Conservation (phyloP, 2,113 vertebrate genomes). For the Chlamydotis undulata region DNA sequence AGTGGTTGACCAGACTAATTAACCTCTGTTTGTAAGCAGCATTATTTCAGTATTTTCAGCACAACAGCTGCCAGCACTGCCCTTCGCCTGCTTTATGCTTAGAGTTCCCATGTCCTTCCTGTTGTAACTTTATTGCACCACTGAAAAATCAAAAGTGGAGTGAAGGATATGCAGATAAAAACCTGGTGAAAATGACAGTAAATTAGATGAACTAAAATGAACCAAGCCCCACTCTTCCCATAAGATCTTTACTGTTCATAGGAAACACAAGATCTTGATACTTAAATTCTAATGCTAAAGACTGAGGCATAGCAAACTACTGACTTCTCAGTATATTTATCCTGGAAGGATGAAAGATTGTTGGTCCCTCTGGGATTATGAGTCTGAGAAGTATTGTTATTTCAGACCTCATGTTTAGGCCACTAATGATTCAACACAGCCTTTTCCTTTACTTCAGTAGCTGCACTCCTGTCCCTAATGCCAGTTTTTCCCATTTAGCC, state of each 20-base stretch:
- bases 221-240: neutral
- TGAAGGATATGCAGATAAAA: neutral
- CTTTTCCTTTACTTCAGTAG: neutral
- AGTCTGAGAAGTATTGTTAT: neutral
- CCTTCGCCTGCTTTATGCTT: neutral
- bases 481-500: constrained; percentile 1
- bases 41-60: neutral
- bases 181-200: neutral
- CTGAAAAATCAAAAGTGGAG: neutral
- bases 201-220: neutral
- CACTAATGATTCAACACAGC: neutral
- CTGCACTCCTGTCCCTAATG: neutral
- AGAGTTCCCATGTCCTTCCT: neutral
- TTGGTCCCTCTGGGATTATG: neutral
- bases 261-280: neutral
- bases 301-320: neutral
- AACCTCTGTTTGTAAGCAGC: neutral
- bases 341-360: neutral
- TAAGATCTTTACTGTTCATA: neutral
- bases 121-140: neutral
- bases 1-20: neutral
- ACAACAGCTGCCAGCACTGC: neutral
- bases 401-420: constrained; percentile 32
- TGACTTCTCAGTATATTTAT: neutral
- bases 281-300: neutral